Evolutionary conservation across 2,797 vertebrate genomes (phyloP).

Genomic region (Cyprinella venusta): DNA sequence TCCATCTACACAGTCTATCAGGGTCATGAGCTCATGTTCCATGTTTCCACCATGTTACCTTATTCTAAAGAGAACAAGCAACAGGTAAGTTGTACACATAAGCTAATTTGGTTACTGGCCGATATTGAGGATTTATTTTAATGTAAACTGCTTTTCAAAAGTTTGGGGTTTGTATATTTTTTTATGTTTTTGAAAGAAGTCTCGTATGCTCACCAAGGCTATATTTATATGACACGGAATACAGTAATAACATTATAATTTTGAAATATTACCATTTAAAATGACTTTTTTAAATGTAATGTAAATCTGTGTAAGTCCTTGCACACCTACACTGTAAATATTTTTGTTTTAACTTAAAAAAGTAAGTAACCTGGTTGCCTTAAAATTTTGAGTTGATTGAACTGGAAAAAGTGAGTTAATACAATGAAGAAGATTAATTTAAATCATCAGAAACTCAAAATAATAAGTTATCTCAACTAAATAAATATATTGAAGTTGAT

Average conservation of each 20-base stretch:
- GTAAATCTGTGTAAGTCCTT: not conserved
- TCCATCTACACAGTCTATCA: constrained; percentile 98
- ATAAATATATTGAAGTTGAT: no score
- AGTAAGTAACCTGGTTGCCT: no score
- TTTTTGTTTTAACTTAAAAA: no score
- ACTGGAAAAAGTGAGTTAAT: no score
- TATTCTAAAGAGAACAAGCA: constrained; percentile 99
- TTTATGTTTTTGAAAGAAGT: not conserved
- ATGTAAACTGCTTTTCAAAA: not conserved
- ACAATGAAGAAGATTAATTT: no score
- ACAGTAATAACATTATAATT: not conserved
- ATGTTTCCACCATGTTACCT: constrained; percentile 97
- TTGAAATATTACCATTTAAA: not conserved
- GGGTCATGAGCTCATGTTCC: constrained; percentile 99
- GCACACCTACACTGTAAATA: not conserved
- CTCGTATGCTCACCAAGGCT: not conserved
- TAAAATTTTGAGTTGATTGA: no score
- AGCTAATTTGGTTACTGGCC: not conserved
- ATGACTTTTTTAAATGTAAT: not conserved
- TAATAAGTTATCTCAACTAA: no score
- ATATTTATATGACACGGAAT: not conserved
- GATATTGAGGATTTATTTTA: not conserved
- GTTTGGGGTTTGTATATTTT: not conserved
- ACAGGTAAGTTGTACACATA: constrained; percentile 80
- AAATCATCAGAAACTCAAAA: no score